phyloP scores from a whole-genome alignment of 2,113 vertebrate species.

The Eurystomus gularis region DNA sequence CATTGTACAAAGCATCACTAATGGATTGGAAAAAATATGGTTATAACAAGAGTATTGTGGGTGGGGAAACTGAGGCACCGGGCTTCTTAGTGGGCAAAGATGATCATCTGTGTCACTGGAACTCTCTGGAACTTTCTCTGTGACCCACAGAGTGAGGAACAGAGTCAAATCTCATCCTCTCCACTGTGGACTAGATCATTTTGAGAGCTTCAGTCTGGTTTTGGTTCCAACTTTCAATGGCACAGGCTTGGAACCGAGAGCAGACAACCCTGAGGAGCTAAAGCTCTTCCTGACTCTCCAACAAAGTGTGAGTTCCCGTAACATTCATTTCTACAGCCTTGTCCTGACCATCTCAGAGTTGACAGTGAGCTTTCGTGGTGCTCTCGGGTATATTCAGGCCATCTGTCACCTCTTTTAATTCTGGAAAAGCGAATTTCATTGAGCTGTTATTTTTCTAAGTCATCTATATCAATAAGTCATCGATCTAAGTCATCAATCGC shows the following conservation, averaged over 20 bases:
- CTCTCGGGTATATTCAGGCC: slow-evolving; percentile 71
- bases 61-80: not conserved
- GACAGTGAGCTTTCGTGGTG: slow-evolving; percentile 56
- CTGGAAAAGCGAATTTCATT: slow-evolving; percentile 74
- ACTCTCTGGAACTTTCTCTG: not conserved
- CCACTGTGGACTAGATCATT: not conserved
- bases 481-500: slow-evolving; percentile 36
- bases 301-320: not conserved
- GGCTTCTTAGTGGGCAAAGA: not conserved
- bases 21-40: not conserved
- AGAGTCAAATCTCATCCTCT: not conserved
- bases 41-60: not conserved
- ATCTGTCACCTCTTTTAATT: slow-evolving; percentile 65
- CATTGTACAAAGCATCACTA: not conserved
- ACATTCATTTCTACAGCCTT: not conserved
- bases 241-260: not conserved
- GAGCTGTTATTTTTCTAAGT: slow-evolving; percentile 63
- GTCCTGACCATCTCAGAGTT: not conserved
- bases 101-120: not conserved
- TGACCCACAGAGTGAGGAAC: not conserved
- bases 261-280: not conserved
- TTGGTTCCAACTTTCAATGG: not conserved
- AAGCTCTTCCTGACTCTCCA: not conserved
- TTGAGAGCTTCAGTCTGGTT: not conserved
- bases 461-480: too few species aligned